Evolutionary conservation across 2,888 invertebrate species (phyloP), one percentile per base, ranked within the genome.

Genomic region (Lycaena phlaeas): DNA sequence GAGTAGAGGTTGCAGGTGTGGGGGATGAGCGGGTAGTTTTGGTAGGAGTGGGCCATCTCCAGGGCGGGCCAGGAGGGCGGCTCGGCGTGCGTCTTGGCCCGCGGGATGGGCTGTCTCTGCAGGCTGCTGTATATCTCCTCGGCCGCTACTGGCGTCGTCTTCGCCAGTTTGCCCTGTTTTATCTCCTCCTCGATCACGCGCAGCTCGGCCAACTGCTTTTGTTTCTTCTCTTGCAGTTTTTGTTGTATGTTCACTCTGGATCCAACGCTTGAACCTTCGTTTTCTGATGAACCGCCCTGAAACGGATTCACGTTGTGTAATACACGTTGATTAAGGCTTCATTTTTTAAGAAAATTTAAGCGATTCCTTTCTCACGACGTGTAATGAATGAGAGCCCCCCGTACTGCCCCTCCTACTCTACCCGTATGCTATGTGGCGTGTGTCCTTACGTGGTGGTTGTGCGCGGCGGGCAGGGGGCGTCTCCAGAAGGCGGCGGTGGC

Each of bases 151-250:
- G 84, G 81, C 0, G 82, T 74, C 41, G 87, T 86, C 59, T 87
- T 71, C 48, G 81, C 90, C 1, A 92, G 74, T 64, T 94, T 94
- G 0, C 93, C 93, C 53, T 93, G 92, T 56, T 93, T 93, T 40
- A 95, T 94, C 68, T 95, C 95, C 59, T 95, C 94, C 59, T 95
- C 94, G 39, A 84, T 84, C 14, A 84, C 93, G 45, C 92, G 86
- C 22, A 95, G 69, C 63, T 95, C 94, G 0, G 94, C 93, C 17
- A 95, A 75, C 59, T 95, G 95, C 50, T 95, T 94, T 57, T 93
- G 92, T 57, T 94, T 94, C 64, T 95, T 95, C 64, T 94, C 94
- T 61, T 93, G 92, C 0, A 95, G 78, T 63, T 95, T 95, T 55
- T 94, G 93, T 48, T 93, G 92, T 46, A 95, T 95, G 65, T 94